These are phyloP conservation scores for Stratiomys singularior DNA, from an alignment of 2,888 invertebrate genomes.

Conservation along the genomic window DNA sequence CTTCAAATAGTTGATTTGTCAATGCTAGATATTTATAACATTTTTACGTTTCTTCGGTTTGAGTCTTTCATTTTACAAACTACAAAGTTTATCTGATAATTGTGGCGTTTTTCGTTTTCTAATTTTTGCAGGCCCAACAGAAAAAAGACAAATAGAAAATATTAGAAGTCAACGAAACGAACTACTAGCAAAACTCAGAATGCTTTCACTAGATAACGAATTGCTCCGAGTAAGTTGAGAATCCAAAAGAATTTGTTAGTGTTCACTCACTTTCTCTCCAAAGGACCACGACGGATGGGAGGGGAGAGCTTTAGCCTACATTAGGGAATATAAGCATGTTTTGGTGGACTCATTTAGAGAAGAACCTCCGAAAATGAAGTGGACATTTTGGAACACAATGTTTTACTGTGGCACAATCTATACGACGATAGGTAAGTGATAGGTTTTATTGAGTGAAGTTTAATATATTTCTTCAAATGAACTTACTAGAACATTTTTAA, in stretches of 20 bases:
- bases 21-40: no score
- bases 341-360: conserved; percentile 57
- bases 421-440: conserved; percentile 84
- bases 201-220: conserved; percentile 62
- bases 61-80: no score
- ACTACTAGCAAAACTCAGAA: conserved; percentile 59
- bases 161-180: conserved; percentile 55
- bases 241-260: no score
- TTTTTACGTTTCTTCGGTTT: no score
- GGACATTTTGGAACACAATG: conserved; percentile 88
- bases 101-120: no score
- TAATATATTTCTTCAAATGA: no score
- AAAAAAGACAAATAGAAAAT: conserved; percentile 51
- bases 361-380: conserved; percentile 60
- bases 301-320: conserved; percentile 65
- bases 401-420: conserved; percentile 90
- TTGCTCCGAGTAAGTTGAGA: conserved; percentile 55
- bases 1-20: no score
- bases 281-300: conserved; percentile 66
- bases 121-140: conserved; percentile 49
- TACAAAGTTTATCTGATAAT: no score
- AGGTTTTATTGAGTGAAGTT: not conserved
- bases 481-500: no score
- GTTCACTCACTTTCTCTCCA: not conserved
- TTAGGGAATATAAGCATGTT: conserved; percentile 70